Evolutionary conservation across 2,113 vertebrate genomes (phyloP).

Genomic region (Dicerorhinus sumatrensis): DNA sequence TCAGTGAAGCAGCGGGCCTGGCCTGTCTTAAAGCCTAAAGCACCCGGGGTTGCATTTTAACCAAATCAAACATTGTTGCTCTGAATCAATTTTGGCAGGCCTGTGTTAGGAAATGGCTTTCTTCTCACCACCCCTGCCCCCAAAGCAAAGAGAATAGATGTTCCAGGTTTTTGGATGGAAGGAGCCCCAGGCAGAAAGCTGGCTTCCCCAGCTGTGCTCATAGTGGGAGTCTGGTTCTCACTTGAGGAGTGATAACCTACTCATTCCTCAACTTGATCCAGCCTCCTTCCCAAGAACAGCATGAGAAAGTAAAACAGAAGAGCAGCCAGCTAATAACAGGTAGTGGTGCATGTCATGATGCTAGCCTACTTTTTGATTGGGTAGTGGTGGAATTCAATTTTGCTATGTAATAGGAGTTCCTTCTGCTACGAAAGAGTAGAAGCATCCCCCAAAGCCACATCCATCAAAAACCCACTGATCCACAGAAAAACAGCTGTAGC

Average conservation of each 20-base stretch:
- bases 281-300: slow-evolving; percentile 17
- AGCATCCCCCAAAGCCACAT: background rate
- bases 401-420: background rate
- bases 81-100: slow-evolving; percentile 62
- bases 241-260: background rate
- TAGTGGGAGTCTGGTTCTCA: slow-evolving; percentile 16
- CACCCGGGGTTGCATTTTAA: slow-evolving; percentile 71
- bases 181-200: background rate
- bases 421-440: slow-evolving; percentile 41
- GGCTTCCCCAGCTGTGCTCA: background rate
- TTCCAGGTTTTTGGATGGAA: slow-evolving; percentile 16
- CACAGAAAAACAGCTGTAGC: slow-evolving; percentile 5
- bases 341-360: background rate
- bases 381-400: slow-evolving; percentile 25
- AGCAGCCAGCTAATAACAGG: slow-evolving; percentile 22
- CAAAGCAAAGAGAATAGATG: slow-evolving; percentile 61
- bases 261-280: slow-evolving; percentile 3
- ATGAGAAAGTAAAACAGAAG: slow-evolving; percentile 37
- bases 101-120: slow-evolving; percentile 61
- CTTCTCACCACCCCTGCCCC: background rate
- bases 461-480: background rate
- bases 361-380: slow-evolving; percentile 44
- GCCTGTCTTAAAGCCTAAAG: slow-evolving; percentile 67
- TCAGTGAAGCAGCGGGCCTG: background rate
- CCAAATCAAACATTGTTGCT: slow-evolving; percentile 69